Conservation (phyloP, 2,888 invertebrate species). For the Shargacucullia verbasci region DNA sequence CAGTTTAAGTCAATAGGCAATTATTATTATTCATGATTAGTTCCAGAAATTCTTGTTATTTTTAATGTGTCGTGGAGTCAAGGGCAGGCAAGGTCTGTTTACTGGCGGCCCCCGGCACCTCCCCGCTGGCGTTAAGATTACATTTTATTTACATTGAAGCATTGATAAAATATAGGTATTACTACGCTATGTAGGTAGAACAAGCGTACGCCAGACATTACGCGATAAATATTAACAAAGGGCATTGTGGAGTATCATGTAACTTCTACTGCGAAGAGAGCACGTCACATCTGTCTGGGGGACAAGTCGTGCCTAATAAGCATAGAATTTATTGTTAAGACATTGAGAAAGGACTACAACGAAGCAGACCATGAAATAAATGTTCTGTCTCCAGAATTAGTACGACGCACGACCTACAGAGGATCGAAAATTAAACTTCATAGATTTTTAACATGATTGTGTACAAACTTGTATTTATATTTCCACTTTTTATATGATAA, state of each 20-base stretch:
- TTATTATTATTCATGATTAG: conserved; percentile 1
- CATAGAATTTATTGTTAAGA: no score
- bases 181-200: background rate
- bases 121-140: conserved; percentile 19
- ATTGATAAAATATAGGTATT: conserved; percentile 10
- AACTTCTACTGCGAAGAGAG: background rate
- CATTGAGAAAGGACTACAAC: no score
- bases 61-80: conserved; percentile 36
- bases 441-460: no score
- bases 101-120: background rate
- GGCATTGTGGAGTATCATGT: background rate
- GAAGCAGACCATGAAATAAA: no score
- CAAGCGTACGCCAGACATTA: background rate
- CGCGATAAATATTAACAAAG: conserved; percentile 18
- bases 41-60: conserved; percentile 16
- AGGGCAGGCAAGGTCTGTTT: conserved; percentile 51
- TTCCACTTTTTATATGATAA: no score
- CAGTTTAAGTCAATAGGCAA: conserved; percentile 19
- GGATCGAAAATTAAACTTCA: no score
- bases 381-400: no score
- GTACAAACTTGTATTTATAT: no score
- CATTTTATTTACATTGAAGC: conserved; percentile 31
- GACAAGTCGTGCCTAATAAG: no score
- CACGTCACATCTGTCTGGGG: conserved; percentile 4
- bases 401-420: no score